Evolutionary conservation across 1,140 invertebrate genomes (phyloP).

Genomic region (Wasmannia auropunctata): DNA sequence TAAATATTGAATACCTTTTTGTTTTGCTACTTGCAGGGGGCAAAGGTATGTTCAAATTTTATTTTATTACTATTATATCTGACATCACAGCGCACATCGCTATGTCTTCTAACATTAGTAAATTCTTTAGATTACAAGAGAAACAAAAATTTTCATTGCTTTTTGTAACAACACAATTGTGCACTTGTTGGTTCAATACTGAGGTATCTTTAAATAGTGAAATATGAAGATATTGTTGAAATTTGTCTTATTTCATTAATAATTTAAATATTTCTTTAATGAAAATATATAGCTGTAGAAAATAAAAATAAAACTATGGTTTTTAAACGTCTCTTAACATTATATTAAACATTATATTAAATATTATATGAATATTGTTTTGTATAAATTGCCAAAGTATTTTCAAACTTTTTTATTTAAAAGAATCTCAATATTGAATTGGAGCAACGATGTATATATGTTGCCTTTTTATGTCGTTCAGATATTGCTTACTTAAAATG

Average conservation of each 20-base stretch:
- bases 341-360: neutral
- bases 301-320: neutral
- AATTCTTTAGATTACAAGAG: slow-evolving; percentile 29
- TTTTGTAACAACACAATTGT: slow-evolving; percentile 63
- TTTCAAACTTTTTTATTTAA: slow-evolving; percentile 9
- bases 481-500: slow-evolving; percentile 53
- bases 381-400: neutral
- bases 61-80: slow-evolving; percentile 77
- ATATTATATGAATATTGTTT: neutral
- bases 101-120: slow-evolving; percentile 51
- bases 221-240: neutral
- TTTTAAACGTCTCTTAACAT: neutral
- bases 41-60: slow-evolving; percentile 87
- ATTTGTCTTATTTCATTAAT: neutral
- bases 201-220: neutral
- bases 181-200: slow-evolving; percentile 6
- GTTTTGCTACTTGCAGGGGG: slow-evolving; percentile 87
- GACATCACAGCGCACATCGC: slow-evolving; percentile 65
- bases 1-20: slow-evolving; percentile 84
- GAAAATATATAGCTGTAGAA: neutral
- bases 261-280: too few relatives aligned
- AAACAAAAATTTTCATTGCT: slow-evolving; percentile 54
- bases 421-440: slow-evolving; percentile 4
- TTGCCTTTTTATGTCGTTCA: slow-evolving; percentile 10
- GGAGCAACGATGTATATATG: slow-evolving; percentile 25